Evolutionary conservation across 1,140 invertebrate species (phyloP), one percentile per base, ranked within the genome.

Genomic region (Eulimnadia texana): DNA sequence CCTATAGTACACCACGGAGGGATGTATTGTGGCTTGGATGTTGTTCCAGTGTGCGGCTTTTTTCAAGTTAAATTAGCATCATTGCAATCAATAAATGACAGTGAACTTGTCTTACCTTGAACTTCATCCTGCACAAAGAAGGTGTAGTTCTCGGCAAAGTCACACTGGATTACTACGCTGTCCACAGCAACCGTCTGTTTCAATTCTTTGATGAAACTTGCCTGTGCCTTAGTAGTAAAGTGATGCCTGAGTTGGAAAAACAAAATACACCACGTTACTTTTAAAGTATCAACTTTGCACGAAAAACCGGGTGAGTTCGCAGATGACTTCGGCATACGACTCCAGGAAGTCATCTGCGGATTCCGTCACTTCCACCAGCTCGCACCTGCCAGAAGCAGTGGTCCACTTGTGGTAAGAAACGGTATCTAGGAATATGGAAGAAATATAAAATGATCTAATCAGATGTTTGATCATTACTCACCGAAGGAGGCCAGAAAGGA

Each of bases 111-210:
- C 33, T 57, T 63, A n/a, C 61, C 50, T 50, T 62, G 63, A 55
- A 64, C 55, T 33, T 49, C 63, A 65, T 66, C 59, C 50, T 67
- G 61, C 22, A 66, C 24, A 13, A 66, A 23, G 49, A 63, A 65
- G 11, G 52, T 61, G 23, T 61, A 68, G 51, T 67, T 65, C 64
- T 69, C 65, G 27, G 63, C 65, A 66, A 67, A 67, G 56, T 69
- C 64, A 16, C 57, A 56, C 3, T 55, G 24, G 6, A 66, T 42
- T 13, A 63, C 27, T 25, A 16, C 53, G 2, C 56, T 27, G 6
- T 33, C 52, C 13, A 51, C 23, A 28, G 13, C 13, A 1, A 67
- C 24, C 27, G 57, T 63, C 62, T 61, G 50, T 54, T 66, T 42
- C 16, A 42, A 16, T 9, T 6, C 6, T 9, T 6, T 16, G 16